Conservation (phyloP, 2,797 vertebrate species). For the Chaenodraco wilsoni region DNA sequence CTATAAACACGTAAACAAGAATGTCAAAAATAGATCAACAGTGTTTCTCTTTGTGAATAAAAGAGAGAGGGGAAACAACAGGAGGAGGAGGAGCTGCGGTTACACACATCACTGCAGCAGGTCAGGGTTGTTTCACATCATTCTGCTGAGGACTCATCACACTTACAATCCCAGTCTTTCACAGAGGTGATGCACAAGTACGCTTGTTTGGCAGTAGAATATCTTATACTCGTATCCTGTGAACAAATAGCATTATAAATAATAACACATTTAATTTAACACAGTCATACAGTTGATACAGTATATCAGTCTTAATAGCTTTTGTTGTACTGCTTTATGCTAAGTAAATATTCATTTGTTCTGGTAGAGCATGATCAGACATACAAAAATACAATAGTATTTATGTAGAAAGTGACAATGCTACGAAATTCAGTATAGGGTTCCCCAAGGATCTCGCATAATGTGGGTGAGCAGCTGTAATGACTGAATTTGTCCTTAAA, state of each 20-base stretch:
- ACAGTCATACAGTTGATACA: neutral
- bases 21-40: conserved; percentile 31
- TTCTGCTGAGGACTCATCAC: conserved; percentile 26
- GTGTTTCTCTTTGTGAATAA: neutral
- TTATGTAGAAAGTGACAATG: neutral
- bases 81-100: conserved; percentile 2
- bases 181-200: neutral
- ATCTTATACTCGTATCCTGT: neutral
- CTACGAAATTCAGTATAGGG: neutral
- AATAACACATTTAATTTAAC: neutral
- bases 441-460: neutral
- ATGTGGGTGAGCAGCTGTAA: too few relatives aligned
- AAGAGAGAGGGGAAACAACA: neutral
- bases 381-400: neutral
- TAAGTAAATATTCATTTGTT: neutral
- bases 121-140: conserved; percentile 21
- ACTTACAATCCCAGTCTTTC: neutral
- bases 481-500: neutral
- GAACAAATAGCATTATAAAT: too few relatives aligned
- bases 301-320: neutral
- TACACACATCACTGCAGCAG: conserved; percentile 5
- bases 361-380: neutral
- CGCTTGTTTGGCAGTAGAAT: neutral
- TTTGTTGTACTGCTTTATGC: too few relatives aligned
- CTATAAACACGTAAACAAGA: conserved; percentile 37